Evolutionary conservation across 2,797 vertebrate genomes (phyloP).

Genomic region (Oreortyx pictus): DNA sequence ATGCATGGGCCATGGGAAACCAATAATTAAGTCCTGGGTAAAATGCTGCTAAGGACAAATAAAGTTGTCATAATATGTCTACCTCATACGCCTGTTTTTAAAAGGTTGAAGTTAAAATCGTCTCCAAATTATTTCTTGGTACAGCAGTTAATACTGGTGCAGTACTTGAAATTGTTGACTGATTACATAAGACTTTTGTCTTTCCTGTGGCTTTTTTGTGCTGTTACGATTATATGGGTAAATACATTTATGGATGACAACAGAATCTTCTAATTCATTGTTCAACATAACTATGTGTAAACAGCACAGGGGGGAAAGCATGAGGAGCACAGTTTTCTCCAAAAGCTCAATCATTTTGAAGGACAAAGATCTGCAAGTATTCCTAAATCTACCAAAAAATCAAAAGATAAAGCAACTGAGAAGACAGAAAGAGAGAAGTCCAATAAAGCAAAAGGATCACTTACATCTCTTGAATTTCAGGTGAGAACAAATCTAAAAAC

Average conservation of each 20-base stretch:
- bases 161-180: background rate
- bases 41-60: background rate
- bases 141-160: background rate
- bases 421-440: constrained; percentile 78
- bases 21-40: background rate
- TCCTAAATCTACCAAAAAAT: constrained; percentile 79
- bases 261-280: background rate
- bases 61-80: background rate
- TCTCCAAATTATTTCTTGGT: background rate
- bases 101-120: background rate
- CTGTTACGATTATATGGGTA: background rate
- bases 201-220: background rate
- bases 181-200: background rate
- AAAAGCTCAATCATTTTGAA: constrained; percentile 64
- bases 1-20: background rate
- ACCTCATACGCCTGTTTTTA: background rate
- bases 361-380: constrained; percentile 73
- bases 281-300: background rate
- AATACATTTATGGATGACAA: background rate
- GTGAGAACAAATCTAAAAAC: constrained; percentile 56
- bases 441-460: constrained; percentile 57
- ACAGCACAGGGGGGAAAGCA: constrained; percentile 74
- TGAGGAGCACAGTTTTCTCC: constrained; percentile 66
- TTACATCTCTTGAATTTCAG: constrained; percentile 70
- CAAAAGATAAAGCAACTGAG: constrained; percentile 80